Percentiles rank a stretch among this genome's conserved stretches.
Evolutionary conservation across 2,888 invertebrate species (phyloP).

Genomic region (Pandemis corylana): DNA sequence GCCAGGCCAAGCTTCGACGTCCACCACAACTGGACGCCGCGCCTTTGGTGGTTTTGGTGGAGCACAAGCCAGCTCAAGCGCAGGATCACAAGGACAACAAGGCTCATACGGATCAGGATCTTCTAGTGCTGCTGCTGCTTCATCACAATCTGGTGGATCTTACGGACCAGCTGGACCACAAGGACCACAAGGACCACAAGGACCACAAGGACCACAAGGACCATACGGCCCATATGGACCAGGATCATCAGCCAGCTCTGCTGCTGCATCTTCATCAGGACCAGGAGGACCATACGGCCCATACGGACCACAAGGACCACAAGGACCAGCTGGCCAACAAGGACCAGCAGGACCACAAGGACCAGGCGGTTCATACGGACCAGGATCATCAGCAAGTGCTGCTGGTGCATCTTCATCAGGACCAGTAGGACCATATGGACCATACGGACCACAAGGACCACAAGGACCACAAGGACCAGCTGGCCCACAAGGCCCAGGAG

Average conservation of each 20-base stretch:
- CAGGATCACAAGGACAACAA: background rate
- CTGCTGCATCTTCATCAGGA: too few relatives aligned
- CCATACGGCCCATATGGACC: background rate
- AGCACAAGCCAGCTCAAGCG: background rate
- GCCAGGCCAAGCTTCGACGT: constrained; percentile 38
- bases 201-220: constrained; percentile 5
- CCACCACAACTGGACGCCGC: constrained; percentile 24
- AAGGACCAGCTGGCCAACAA: constrained; percentile 1
- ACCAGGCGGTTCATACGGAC: constrained; percentile 1
- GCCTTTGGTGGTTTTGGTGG: background rate
- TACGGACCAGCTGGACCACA: constrained; percentile 12
- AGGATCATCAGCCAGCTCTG: constrained; percentile 1
- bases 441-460: constrained; percentile 5
- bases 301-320: constrained; percentile 24
- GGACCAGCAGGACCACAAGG: constrained; percentile 10
- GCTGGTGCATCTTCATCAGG: background rate
- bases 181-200: constrained; percentile 7
- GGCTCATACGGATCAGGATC: background rate
- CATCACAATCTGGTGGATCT: background rate
- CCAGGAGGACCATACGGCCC: constrained; percentile 30
- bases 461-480: constrained; percentile 11
- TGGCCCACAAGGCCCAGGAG: constrained; percentile 4
- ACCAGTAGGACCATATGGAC: constrained; percentile 17
- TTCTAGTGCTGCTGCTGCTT: too few relatives aligned
- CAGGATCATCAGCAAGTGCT: background rate